Evolutionary conservation across 2,888 invertebrate species (phyloP).

Genomic region (Chelonus formosanus): DNA sequence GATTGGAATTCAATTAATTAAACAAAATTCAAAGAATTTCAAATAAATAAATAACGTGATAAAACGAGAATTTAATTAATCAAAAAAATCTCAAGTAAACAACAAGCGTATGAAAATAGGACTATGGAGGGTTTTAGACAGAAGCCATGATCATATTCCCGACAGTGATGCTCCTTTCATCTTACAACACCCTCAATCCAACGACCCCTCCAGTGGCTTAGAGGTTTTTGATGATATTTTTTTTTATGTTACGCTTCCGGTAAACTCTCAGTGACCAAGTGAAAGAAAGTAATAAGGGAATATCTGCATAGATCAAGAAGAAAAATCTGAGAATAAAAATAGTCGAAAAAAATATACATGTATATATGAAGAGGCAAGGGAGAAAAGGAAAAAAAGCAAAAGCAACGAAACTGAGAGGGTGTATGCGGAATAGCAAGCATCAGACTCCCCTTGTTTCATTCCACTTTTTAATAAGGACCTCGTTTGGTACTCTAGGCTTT

Average conservation of each 20-base stretch:
- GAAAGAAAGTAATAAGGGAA: too few relatives aligned
- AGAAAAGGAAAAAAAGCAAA: conserved; percentile 19
- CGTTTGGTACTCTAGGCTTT: conserved; percentile 66
- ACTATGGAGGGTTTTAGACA: conserved; percentile 1
- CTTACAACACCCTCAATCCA: background rate
- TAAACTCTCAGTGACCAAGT: too few relatives aligned
- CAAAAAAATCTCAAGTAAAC: background rate
- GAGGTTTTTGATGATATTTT: too few relatives aligned
- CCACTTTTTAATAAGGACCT: conserved; percentile 66
- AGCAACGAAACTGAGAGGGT: conserved; percentile 19
- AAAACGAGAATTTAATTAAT: background rate
- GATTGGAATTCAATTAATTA: too few relatives aligned
- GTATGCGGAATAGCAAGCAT: conserved; percentile 40
- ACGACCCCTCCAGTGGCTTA: background rate
- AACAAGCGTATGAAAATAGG: conserved; percentile 10
- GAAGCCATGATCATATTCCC: conserved; percentile 3
- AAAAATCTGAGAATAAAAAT: conserved; percentile 9
- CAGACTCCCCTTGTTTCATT: conserved; percentile 61
- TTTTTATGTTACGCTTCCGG: too few relatives aligned
- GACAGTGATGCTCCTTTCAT: background rate
- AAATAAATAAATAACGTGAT: background rate
- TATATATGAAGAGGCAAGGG: conserved; percentile 38
- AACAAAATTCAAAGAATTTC: too few relatives aligned
- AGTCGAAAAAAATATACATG: conserved; percentile 19
- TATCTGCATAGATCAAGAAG: background rate